Base-by-base conservation (phyloP, 2,888 invertebrate genomes). In the Pseudolycoriella hygida region DNA sequence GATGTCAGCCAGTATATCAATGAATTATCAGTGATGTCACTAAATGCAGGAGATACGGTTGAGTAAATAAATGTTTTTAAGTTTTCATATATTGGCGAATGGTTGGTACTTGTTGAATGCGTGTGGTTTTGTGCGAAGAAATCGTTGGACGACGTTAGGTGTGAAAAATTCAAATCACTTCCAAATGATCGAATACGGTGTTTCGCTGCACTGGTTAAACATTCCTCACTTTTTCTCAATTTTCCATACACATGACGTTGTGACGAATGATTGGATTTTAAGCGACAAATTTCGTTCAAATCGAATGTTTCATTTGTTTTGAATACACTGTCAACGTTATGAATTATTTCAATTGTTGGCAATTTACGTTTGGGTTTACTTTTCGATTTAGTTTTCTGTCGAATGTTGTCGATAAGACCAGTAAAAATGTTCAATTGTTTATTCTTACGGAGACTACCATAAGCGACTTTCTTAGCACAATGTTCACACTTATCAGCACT, bases 281-380 rank as follows among this genome's bases (percentile, higher is more conserved):
- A 14, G 12, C 39, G 57, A 48, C 59, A 61, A 40, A 64, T 62
- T 30, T 55, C 55, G 48, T 56, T 56, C 48, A 63, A 55, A 54
- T 64, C 63, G 41, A 64, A 64, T 3, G 61, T 60, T 40, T 60
- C 57, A 46, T 61, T 60, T 32, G 63, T 62, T 47, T 56, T 57
- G 44, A 61, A 64, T 1, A 62, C 61, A 25, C 59, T 55, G 4
- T 57, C 54, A 54, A 64, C 60, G 50, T 64, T 60, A 51, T 64
- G 63, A 17, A 64, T 55, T 19, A 64, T 64, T 46, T 61, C 57
- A 40, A 62, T 49, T 44, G 50, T 43, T 8, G 43, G 37, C 19
- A 15, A 17, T 39, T 44, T 38, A 17, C 30, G 15, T 19, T 44
- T 37, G 2, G n/a, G 38, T 20, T 39, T 25, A 3, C 15, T 15